phyloP scores from a whole-genome alignment of 2,888 invertebrate species.

The Leucoma salicis region DNA sequence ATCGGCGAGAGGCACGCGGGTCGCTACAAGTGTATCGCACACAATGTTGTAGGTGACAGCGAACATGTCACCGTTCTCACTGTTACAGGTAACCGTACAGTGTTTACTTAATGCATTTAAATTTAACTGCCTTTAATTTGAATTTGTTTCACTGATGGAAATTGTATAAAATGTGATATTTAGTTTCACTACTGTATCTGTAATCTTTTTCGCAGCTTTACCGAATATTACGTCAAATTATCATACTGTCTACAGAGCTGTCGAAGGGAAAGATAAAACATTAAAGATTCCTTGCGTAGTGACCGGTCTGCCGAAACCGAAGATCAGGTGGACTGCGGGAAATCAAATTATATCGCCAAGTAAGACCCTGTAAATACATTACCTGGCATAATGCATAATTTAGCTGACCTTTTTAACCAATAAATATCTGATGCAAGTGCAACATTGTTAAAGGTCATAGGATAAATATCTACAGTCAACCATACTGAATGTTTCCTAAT shows the following conservation, averaged over 20 bases:
- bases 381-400: too few species aligned
- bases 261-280: background rate
- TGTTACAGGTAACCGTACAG: slow-evolving; percentile 8
- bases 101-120: background rate
- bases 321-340: background rate
- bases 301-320: background rate
- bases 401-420: too few species aligned
- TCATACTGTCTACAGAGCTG: background rate
- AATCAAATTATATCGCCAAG: background rate
- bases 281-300: background rate
- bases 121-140: too few species aligned
- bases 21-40: background rate
- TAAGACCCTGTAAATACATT: too few species aligned
- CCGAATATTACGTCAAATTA: background rate
- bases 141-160: too few species aligned
- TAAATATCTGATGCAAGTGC: too few species aligned
- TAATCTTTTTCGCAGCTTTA: background rate
- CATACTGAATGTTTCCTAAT: too few species aligned
- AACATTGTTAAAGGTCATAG: too few species aligned
- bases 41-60: background rate
- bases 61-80: slow-evolving; percentile 4
- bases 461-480: too few species aligned
- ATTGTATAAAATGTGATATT: background rate
- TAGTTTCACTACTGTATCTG: background rate
- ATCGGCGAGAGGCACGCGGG: background rate